Percentiles rank a stretch among this genome's conserved stretches.
Conservation (phyloP, 2,797 vertebrate species). For the Eidolon dupreanum region DNA sequence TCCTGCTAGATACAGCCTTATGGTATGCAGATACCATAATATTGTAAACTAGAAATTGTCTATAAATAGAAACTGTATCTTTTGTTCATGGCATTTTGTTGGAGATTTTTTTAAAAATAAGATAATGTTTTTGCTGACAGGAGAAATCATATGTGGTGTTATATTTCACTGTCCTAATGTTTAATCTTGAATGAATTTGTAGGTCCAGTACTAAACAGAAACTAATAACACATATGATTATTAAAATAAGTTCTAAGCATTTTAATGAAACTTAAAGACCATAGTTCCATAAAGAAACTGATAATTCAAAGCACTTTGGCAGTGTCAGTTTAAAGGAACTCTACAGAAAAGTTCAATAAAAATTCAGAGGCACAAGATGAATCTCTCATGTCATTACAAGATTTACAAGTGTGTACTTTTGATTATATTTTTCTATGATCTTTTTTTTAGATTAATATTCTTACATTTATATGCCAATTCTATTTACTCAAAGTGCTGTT, state of each 20-base stretch:
- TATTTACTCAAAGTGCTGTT: conserved; percentile 88
- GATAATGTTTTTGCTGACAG: conserved; percentile 63
- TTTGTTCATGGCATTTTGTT: conserved; percentile 47
- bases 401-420: conserved; percentile 84
- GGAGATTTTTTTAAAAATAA: conserved; percentile 74
- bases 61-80: conserved; percentile 56
- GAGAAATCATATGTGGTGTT: conserved; percentile 52
- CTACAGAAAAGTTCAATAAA: conserved; percentile 79
- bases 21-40: background rate
- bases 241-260: conserved; percentile 52
- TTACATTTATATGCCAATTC: conserved; percentile 84
- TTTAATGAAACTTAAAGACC: conserved; percentile 67
- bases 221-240: conserved; percentile 62
- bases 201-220: conserved; percentile 64
- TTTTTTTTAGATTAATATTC: conserved; percentile 84
- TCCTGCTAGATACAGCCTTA: background rate
- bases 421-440: conserved; percentile 79
- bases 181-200: conserved; percentile 74
- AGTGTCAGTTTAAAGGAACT: conserved; percentile 71
- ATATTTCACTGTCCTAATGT: conserved; percentile 55
- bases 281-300: conserved; percentile 50
- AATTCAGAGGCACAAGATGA: conserved; percentile 75
- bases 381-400: conserved; percentile 75
- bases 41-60: conserved; percentile 15
- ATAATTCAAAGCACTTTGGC: conserved; percentile 51